Percentiles rank a stretch among this genome's conserved stretches.
These are phyloP conservation scores for Herpetotheres cachinnans DNA, from an alignment of 2,113 vertebrate species.

Conservation along the genomic window DNA sequence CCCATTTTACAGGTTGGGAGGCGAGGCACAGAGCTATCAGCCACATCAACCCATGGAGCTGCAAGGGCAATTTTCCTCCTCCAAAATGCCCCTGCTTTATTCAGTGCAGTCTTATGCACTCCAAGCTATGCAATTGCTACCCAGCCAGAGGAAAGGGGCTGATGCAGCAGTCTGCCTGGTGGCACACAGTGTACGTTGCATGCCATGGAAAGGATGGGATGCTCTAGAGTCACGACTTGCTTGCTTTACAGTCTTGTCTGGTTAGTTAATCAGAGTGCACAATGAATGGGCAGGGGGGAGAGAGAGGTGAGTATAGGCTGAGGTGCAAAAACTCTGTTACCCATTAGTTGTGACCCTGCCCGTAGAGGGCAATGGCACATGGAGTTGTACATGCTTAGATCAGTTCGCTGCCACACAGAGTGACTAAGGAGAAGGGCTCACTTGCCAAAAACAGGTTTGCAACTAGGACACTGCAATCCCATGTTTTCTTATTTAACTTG, in stretches of 20 bases:
- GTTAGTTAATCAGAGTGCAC: neutral
- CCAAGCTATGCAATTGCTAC: neutral
- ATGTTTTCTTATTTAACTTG: conserved; percentile 47
- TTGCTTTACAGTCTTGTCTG: neutral
- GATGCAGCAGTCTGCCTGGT: neutral
- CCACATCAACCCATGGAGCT: neutral
- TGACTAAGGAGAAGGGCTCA: neutral
- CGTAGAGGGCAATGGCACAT: rapidly evolving
- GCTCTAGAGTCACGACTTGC: neutral
- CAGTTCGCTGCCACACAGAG: neutral
- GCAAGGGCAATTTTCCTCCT: neutral
- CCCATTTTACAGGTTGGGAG: neutral
- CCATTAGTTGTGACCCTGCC: neutral
- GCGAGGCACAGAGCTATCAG: neutral
- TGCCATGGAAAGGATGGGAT: neutral
- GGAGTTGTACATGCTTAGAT: neutral
- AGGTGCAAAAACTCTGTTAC: neutral
- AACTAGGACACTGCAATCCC: neutral
- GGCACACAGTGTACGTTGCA: rapidly evolving
- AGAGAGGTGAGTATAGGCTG: neutral
- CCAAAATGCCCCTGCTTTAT: neutral
- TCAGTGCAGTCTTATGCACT: neutral
- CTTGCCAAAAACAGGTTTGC: neutral
- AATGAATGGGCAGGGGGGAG: neutral
- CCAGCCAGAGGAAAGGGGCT: neutral